Conservation (phyloP, 2,113 vertebrate species). For the Leucoraja erinaceus region DNA sequence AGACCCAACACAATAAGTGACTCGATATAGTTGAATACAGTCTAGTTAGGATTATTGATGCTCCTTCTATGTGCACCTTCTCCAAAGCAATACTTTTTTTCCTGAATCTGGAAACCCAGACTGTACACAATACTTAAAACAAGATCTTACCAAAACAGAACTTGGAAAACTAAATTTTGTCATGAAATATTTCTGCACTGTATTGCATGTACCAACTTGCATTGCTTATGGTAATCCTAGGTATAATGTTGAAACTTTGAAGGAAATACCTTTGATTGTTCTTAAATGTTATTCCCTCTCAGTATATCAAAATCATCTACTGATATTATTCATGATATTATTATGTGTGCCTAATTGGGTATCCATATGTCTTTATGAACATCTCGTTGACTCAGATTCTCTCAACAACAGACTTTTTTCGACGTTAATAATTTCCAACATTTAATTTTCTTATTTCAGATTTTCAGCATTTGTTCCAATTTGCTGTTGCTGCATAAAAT, state of each 20-base stretch:
- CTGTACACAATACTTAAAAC: neutral
- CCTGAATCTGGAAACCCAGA: neutral
- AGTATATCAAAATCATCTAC: neutral
- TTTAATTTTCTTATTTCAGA: too few species aligned
- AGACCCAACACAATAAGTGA: neutral
- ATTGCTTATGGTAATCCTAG: too few species aligned
- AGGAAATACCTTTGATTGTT: neutral
- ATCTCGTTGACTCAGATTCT: too few species aligned
- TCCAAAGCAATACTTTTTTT: neutral
- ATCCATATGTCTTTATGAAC: neutral
- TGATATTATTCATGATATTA: neutral
- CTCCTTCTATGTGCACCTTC: neutral
- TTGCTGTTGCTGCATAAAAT: too few species aligned
- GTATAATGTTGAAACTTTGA: neutral
- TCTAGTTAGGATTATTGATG: neutral
- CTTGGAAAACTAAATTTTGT: neutral
- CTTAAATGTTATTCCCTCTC: neutral
- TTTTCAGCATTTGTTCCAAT: too few species aligned
- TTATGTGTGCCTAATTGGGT: neutral
- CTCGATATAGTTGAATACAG: neutral
- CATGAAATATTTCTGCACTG: neutral
- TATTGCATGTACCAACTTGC: neutral
- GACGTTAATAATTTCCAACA: too few species aligned
- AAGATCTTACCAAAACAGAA: neutral
- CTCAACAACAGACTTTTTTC: too few species aligned